Base-by-base conservation (phyloP, 1,140 invertebrate species). In the Drosophila jambulina region DNA sequence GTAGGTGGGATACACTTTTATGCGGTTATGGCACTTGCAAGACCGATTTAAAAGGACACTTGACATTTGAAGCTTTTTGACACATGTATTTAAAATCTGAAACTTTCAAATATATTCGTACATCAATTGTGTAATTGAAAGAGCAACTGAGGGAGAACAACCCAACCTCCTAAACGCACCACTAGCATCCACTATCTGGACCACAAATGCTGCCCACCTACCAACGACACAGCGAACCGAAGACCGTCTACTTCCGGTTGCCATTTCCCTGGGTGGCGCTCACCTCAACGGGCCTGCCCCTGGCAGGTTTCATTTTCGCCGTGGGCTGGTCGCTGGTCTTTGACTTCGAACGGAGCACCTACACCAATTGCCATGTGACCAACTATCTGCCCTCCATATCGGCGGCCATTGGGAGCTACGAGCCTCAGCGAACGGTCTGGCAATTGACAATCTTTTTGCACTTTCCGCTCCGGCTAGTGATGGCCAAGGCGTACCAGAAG, bases 331-430 rank as follows among this genome's bases (percentile, higher is more conserved):
- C 97, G 2, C 93, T 98, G 59, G 75, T 95, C 36, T 97, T 96
- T 92, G 95, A 98, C 93, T 98, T 98, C 92, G 95, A 97, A 86
- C 94, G 94, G 57, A 95, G 97, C 5, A 98, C 97, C 43, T 95
- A 95, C 53, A 98, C 97, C 1, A 97, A 98, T 91, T 98, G 98
- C 92, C 94, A 96, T 94, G 96, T 98, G 25, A 94, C 94, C 58
- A 99, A 99, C 93, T 96, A 97, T 80, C 94, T 99, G 58, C 98
- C 98, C 51, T 99, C 98, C 7, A 96, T 99, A 82, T 99, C 98
- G 54, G 97, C 98, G 36, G 97, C 98, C 4, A 98, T 99, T 91
- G 98, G 98, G 17, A 96, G 96, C 81, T 99, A 97, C 93, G 95
- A 95, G 56, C 97, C 98, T 0, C 98, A 99, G 92, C 95, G 95